Base-by-base conservation (phyloP, 2,888 invertebrate species). In the Nymphalis c-album region DNA sequence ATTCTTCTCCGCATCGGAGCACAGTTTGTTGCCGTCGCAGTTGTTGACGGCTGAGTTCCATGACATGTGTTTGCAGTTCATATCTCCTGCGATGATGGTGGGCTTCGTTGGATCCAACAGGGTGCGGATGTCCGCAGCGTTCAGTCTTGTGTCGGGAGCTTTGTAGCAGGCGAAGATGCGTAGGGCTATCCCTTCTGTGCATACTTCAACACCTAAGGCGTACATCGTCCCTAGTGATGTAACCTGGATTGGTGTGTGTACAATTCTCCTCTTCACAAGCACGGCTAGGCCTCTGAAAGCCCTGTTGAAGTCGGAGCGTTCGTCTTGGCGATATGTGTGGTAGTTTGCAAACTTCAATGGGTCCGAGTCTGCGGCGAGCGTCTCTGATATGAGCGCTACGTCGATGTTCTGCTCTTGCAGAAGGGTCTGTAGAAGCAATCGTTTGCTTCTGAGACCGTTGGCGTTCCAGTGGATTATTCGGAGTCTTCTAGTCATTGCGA, bases 21-120 rank as follows among this genome's bases (percentile, higher is more conserved):
- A 48, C 1, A 74, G 70, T 10, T 31, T 35, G 13, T 53, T 48
- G 17, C 69, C 71, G 0, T 35, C 45, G n/a, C 20, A 6, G 63
- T 48, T 51, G 26, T 8, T 60, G 13, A 5, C 8, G 20, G 16
- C 3, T 22, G 68, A 66, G 18, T 69, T 70, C 73, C 72, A 73
- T 1, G 47, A 70, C 8, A 67, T 31, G 60, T 74, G 73, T 18
- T 71, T 72, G 22, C 63, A 51, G 60, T 68, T 71, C 26, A 64
- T 63, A 17, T 71, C 69, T 3, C 71, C 69, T 1, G 64, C 71
- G 0, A 59, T 40, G 1, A 69, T n/a, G 2, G 53, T 67, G 0
- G 68, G 68, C 10, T 1, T 17, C 6, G 64, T 13, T 10, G 51
- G 5, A n/a, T 62, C 62, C 5, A 68, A 4, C 0, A 69, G 0